phyloP scores from a whole-genome alignment of 2,888 invertebrate species.

The Calameuta idolon region DNA sequence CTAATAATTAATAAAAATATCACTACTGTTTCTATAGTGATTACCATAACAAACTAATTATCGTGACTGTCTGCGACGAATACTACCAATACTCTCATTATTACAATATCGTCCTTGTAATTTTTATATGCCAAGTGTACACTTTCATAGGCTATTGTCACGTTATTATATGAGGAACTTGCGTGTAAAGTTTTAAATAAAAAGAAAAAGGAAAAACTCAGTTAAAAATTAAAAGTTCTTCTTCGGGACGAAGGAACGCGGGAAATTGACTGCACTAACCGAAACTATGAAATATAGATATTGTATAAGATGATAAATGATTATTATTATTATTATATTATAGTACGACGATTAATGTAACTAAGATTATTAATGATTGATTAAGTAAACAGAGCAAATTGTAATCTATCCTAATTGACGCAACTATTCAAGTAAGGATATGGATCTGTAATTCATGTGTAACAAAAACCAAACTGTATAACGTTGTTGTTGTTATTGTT shows the following conservation, averaged over 20 bases:
- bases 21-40: slow-evolving; percentile 32
- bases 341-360: slow-evolving; percentile 21
- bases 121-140: slow-evolving; percentile 58
- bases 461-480: slow-evolving; percentile 43
- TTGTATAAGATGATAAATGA: slow-evolving; percentile 49
- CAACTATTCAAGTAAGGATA: slow-evolving; percentile 29
- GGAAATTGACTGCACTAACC: slow-evolving; percentile 39
- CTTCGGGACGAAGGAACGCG: slow-evolving; percentile 11
- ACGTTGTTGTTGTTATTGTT: slow-evolving; percentile 39
- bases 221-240: slow-evolving; percentile 36
- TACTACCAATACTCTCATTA: slow-evolving; percentile 42
- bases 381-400: slow-evolving; percentile 29
- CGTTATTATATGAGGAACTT: slow-evolving; percentile 3
- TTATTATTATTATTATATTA: slow-evolving; percentile 44
- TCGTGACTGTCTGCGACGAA: neutral
- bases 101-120: slow-evolving; percentile 49
- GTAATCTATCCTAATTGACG: slow-evolving; percentile 30
- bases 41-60: slow-evolving; percentile 22
- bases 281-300: slow-evolving; percentile 47
- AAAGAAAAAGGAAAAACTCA: neutral
- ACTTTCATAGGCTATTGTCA: slow-evolving; percentile 40
- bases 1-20: slow-evolving; percentile 32
- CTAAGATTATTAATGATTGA: slow-evolving; percentile 27
- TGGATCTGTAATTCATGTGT: slow-evolving; percentile 40
- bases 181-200: slow-evolving; percentile 14